Percentiles rank a stretch among this genome's conserved stretches.
These are phyloP conservation scores for Aplochiton taeniatus DNA, from an alignment of 2,797 vertebrate genomes.

Conservation along the genomic window DNA sequence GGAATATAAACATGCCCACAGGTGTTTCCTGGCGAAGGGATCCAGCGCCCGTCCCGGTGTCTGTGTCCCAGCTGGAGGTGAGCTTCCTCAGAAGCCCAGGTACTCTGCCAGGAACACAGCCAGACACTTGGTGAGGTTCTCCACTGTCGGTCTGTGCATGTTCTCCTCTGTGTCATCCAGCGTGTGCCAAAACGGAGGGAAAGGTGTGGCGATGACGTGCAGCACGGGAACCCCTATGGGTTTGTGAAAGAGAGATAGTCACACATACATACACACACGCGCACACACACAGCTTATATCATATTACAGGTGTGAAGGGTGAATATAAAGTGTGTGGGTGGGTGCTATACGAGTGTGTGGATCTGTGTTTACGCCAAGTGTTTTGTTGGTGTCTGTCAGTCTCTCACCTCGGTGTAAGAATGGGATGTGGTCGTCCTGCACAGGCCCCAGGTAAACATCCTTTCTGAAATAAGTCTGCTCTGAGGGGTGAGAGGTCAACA, in stretches of 20 bases:
- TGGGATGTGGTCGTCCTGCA: constrained; percentile 90
- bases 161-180: constrained; percentile 84
- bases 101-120: constrained; percentile 85
- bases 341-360: background rate
- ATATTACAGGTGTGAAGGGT: background rate
- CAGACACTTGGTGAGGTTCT: constrained; percentile 86
- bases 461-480: constrained; percentile 84
- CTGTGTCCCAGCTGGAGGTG: background rate
- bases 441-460: constrained; percentile 76
- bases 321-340: background rate
- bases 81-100: constrained; percentile 73
- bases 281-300: too few relatives aligned
- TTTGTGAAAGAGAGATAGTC: background rate
- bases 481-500: constrained; percentile 78
- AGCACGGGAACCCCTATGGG: constrained; percentile 83
- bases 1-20: too few relatives aligned
- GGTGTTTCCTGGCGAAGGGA: too few relatives aligned
- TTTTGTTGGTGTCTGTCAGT: too few relatives aligned
- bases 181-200: constrained; percentile 89
- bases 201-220: constrained; percentile 87
- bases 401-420: constrained; percentile 84
- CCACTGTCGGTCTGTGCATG: constrained; percentile 83
- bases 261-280: background rate
- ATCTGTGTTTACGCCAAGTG: too few relatives aligned
- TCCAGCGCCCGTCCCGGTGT: too few relatives aligned